Evolutionary conservation across 1,140 invertebrate species (phyloP).

Genomic region (Trichonephila clavata): DNA sequence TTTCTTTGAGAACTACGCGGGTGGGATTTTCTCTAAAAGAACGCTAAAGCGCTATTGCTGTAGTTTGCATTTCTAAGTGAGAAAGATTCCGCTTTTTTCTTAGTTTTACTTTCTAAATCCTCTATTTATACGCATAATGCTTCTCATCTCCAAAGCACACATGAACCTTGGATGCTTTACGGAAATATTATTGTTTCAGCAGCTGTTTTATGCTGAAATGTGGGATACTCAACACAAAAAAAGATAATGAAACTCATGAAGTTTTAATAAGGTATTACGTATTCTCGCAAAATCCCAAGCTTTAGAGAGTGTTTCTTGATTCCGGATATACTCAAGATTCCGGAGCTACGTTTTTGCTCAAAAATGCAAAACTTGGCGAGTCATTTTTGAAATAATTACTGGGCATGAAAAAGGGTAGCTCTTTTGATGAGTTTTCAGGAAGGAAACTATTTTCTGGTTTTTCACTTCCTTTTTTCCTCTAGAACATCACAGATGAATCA

Average conservation of each 20-base stretch:
- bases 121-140: constrained; percentile 26
- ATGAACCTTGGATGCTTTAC: constrained; percentile 14
- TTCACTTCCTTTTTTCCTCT: constrained; percentile 19
- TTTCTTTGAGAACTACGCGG: constrained; percentile 9
- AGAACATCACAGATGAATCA: constrained; percentile 50
- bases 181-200: constrained; percentile 55
- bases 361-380: constrained; percentile 55
- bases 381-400: constrained; percentile 64
- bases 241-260: constrained; percentile 65
- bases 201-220: constrained; percentile 60
- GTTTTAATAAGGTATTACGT: constrained; percentile 70
- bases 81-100: neutral
- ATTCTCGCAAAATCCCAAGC: constrained; percentile 48
- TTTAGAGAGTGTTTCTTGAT: constrained; percentile 20
- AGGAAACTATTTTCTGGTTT: constrained; percentile 54
- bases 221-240: constrained; percentile 9
- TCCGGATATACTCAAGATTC: constrained; percentile 40
- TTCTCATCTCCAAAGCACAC: constrained; percentile 43
- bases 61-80: constrained; percentile 63
- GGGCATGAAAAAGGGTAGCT: constrained; percentile 47
- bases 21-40: constrained; percentile 52
- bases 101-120: constrained; percentile 54
- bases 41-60: constrained; percentile 43
- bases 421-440: constrained; percentile 59
- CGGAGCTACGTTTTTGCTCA: constrained; percentile 40